Evolutionary conservation across 2,888 invertebrate species (phyloP).

Genomic region (Hypsopygia costalis): DNA sequence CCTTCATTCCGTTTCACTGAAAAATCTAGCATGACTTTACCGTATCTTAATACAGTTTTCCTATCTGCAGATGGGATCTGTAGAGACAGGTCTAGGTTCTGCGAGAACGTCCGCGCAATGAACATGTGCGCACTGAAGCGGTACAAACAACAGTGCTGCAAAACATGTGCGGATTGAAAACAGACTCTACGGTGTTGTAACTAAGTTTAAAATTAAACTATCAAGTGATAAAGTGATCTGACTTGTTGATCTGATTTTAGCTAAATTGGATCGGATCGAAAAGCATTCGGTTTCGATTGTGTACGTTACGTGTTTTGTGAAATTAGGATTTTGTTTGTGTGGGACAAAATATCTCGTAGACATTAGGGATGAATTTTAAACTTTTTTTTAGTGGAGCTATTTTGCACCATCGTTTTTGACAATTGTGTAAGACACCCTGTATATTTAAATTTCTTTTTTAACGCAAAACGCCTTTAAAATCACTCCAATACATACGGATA

Average conservation of each 20-base stretch:
- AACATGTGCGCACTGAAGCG: slow-evolving; percentile 92
- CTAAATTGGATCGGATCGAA: slow-evolving; percentile 1
- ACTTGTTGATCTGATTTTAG: background rate
- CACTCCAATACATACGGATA: too few species aligned
- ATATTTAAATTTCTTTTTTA: too few species aligned
- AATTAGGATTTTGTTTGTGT: background rate
- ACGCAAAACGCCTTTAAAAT: too few species aligned
- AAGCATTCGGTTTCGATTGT: too few species aligned
- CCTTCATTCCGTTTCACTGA: too few species aligned
- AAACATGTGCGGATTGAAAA: slow-evolving; percentile 82
- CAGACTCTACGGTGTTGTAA: slow-evolving; percentile 12
- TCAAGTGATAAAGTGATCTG: background rate
- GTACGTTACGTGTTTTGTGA: background rate
- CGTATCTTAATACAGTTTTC: too few species aligned
- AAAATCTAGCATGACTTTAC: too few species aligned
- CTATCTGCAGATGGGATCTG: slow-evolving; percentile 84
- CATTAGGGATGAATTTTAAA: too few species aligned
- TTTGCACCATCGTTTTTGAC: too few species aligned
- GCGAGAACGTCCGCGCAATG: slow-evolving; percentile 92
- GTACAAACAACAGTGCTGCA: slow-evolving; percentile 93
- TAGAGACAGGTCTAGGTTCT: slow-evolving; percentile 90
- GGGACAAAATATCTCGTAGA: background rate
- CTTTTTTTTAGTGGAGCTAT: too few species aligned
- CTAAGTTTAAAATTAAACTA: slow-evolving; percentile 8
- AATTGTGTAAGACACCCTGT: too few species aligned